A percentile compares a stretch with the other conserved stretches of the same genome.
phyloP scores from a whole-genome alignment of 2,113 vertebrate genomes.

The Pollachius pollachius region DNA sequence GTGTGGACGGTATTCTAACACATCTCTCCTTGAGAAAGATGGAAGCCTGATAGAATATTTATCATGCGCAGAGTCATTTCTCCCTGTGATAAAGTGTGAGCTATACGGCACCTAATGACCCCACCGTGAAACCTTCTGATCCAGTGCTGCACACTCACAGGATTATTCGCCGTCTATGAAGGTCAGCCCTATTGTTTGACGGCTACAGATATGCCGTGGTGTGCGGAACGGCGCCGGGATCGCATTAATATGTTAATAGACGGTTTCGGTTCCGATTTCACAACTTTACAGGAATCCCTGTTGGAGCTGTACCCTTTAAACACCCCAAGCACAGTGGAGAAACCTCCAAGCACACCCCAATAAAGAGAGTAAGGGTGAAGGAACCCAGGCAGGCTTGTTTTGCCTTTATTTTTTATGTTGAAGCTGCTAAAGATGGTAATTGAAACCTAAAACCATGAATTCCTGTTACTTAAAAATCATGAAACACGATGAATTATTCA shows the following conservation, averaged over 20 bases:
- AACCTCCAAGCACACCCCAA: no score
- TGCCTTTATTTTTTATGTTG: no score
- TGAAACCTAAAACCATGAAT: no score
- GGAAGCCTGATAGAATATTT: conserved; percentile 55
- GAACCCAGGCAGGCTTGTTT: no score
- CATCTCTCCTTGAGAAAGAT: conserved; percentile 16
- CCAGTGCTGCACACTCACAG: conserved; percentile 7
- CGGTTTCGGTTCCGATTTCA: no score
- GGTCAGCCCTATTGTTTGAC: conserved; percentile 45
- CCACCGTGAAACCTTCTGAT: conserved; percentile 15
- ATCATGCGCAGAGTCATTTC: conserved; percentile 45
- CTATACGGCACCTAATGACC: conserved; percentile 45
- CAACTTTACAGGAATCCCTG: neutral
- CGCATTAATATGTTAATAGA: neutral
- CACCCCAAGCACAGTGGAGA: no score
- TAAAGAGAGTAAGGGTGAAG: no score
- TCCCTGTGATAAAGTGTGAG: conserved; percentile 39
- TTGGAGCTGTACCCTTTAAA: neutral
- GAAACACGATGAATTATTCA: no score
- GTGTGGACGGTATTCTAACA: no score
- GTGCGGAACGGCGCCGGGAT: conserved; percentile 7
- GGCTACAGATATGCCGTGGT: conserved; percentile 20
- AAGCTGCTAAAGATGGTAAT: no score
- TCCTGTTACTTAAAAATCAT: no score
- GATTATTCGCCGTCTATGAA: conserved; percentile 40